A percentile compares a stretch with the other conserved stretches of the same genome.
Conservation (phyloP, 2,888 invertebrate genomes). For the Stenodema calcarata region DNA sequence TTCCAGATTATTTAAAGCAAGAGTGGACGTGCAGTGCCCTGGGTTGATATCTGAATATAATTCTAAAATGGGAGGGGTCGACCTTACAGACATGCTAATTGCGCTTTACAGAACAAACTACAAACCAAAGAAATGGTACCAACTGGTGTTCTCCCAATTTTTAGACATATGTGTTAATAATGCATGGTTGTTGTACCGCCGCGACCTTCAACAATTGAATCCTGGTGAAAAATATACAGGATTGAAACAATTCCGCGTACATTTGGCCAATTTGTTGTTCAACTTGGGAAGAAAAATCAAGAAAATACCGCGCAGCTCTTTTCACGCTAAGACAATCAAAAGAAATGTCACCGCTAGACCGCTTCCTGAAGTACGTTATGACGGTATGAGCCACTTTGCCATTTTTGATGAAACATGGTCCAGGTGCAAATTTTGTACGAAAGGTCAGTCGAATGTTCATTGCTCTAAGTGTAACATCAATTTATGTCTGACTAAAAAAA, state of each 20-base stretch:
- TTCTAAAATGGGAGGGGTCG: conserved; percentile 49
- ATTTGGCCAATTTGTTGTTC: conserved; percentile 11
- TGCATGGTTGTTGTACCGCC: conserved; percentile 37
- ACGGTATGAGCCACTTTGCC: conserved; percentile 43
- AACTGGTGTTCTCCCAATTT: background rate
- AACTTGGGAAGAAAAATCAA: background rate
- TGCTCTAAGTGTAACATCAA: conserved; percentile 47
- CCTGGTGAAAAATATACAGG: conserved; percentile 17
- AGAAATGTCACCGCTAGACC: conserved; percentile 25
- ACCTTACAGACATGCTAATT: conserved; percentile 49
- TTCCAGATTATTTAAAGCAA: conserved; percentile 25
- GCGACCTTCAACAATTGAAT: conserved; percentile 21
- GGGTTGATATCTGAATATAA: conserved; percentile 45
- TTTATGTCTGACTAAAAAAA: conserved; percentile 42
- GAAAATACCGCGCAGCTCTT: background rate
- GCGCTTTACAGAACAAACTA: conserved; percentile 36
- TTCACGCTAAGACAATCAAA: background rate
- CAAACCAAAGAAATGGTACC: background rate
- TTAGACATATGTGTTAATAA: background rate
- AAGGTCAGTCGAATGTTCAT: background rate
- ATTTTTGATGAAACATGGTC: background rate
- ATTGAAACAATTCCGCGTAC: conserved; percentile 22
- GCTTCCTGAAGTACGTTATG: conserved; percentile 2
- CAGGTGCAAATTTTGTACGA: conserved; percentile 27
- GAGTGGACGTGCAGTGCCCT: conserved; percentile 30